These are phyloP conservation scores for Lithobius niger DNA, from an alignment of 1,140 invertebrate species.

Conservation along the genomic window DNA sequence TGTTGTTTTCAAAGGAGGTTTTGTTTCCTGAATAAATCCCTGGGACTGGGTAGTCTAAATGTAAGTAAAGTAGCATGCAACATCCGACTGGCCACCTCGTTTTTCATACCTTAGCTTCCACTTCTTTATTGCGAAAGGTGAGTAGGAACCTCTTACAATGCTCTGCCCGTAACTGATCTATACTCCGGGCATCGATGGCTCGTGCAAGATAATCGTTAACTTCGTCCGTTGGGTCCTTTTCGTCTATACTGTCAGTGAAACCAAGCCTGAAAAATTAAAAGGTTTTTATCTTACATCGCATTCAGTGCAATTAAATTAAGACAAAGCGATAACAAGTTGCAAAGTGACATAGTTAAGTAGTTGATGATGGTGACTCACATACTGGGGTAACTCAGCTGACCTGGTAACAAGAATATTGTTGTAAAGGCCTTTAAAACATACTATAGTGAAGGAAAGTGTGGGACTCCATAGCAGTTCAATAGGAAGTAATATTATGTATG, in stretches of 20 bases:
- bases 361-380: too few relatives aligned
- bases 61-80: not conserved
- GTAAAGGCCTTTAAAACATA: too few relatives aligned
- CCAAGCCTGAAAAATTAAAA: conserved; percentile 43
- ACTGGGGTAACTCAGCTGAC: too few relatives aligned
- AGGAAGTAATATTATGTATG: too few relatives aligned
- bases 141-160: conserved; percentile 69
- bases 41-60: not conserved
- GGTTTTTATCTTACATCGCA: too few relatives aligned
- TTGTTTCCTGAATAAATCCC: not conserved
- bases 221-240: conserved; percentile 63
- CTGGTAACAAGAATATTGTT: too few relatives aligned
- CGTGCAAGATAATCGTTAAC: conserved; percentile 87
- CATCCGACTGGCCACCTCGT: too few relatives aligned
- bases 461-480: too few relatives aligned
- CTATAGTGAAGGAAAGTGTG: too few relatives aligned
- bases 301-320: too few relatives aligned
- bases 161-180: conserved; percentile 67
- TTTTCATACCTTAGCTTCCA: conserved; percentile 52
- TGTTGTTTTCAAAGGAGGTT: not conserved
- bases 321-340: too few relatives aligned
- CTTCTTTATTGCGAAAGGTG: conserved; percentile 56
- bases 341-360: not conserved
- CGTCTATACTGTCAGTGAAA: conserved; percentile 37
- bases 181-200: conserved; percentile 86